Evolutionary conservation across 2,113 vertebrate genomes (phyloP), one percentile per base, ranked within the genome.

Genomic region (Pituophis catenifer): DNA sequence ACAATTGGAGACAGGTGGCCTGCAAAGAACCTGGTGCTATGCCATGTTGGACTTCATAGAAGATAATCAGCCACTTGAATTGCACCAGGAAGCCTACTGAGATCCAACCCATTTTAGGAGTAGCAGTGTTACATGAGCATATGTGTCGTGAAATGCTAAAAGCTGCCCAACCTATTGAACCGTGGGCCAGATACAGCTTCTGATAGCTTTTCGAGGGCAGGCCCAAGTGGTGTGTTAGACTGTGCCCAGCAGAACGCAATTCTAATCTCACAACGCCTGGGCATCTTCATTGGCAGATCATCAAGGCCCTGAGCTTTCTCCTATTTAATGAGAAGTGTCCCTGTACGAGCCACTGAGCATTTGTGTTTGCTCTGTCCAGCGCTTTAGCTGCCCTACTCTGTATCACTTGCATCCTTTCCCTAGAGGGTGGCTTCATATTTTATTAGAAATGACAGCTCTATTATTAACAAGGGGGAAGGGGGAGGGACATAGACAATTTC

Each of bases 381-480:
- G 87, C 94, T 95, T 97, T 94, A 94, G 94, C 33, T 81, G 33
- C 62, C 86, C 94, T 91, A 57, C 91, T 95, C 96, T 96, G 90
- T 94, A 95, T 96, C 97, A 96, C 91, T 21, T 33, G 65, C 94
- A 59, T 97, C 97, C 97, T 97, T 98, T 97, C 97, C 95, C 96
- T 94, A 91, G 96, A 94, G 93, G 94, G 94, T 86, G 96, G 95
- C 96, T 97, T 96, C 95, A 94, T 93, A 94, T 96, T 97, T 98
- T 97, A 98, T 97, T 97, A 97, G 96, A 97, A 97, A 97, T 97
- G 97, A 97, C 97, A 98, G 97, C 94, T 97, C 95, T 97, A 97
- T 98, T 98, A 98, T 98, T 98, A 98, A 96, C 95, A 97, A 96
- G 91, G 23, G 44, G 48, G 24, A 90, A 97, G 70, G 33, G 17